Percentiles rank a stretch among this genome's conserved stretches.
Evolutionary conservation across 2,888 invertebrate species (phyloP).

Genomic region (Gisinianus flammeolus): DNA sequence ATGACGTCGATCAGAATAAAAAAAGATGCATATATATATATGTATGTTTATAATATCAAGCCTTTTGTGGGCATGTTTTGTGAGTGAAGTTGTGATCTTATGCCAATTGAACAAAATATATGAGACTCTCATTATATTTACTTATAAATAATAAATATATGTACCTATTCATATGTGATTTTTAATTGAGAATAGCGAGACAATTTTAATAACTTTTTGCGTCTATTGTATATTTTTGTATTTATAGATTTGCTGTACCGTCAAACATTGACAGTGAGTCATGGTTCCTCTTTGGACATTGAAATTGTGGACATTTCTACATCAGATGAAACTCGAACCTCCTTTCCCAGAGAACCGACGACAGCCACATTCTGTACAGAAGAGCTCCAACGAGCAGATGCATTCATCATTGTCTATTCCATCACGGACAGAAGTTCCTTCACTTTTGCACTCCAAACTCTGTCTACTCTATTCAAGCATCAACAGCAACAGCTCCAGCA

Average conservation of each 20-base stretch:
- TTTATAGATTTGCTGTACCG: constrained; percentile 78
- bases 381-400: constrained; percentile 79
- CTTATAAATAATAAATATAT: no score
- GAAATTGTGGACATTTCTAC: constrained; percentile 82
- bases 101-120: no score
- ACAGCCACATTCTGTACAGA: constrained; percentile 64
- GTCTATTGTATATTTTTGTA: no score
- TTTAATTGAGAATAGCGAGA: no score
- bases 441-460: constrained; percentile 71
- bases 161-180: no score
- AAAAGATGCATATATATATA: no score
- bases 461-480: constrained; percentile 58
- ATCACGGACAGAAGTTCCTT: constrained; percentile 76
- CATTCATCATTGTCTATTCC: constrained; percentile 75
- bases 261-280: constrained; percentile 76
- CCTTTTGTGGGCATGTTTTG: no score
- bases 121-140: no score
- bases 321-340: constrained; percentile 67
- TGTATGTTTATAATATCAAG: no score
- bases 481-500: constrained; percentile 12
- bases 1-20: no score
- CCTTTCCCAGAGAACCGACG: constrained; percentile 18
- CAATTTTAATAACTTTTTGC: no score
- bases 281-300: constrained; percentile 71
- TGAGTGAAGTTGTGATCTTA: no score